Conservation (phyloP, 2,888 invertebrate species). For the Lamproptera curius region DNA sequence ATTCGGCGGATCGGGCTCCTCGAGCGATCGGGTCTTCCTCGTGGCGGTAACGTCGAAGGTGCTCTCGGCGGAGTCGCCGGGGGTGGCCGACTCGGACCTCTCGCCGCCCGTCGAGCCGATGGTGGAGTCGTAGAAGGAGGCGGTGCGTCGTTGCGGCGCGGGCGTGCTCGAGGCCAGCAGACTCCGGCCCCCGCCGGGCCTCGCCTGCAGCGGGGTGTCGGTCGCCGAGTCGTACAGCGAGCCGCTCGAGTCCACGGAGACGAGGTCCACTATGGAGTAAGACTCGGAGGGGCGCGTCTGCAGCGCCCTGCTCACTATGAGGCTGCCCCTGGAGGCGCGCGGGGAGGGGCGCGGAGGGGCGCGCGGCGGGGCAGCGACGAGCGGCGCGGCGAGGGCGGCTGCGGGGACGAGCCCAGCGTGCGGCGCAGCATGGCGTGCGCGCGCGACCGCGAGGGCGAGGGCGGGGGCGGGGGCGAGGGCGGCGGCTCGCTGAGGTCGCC, state of each 20-base stretch:
- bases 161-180: conserved; percentile 52
- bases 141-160: not conserved
- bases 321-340: conserved; percentile 19
- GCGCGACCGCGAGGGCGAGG: conserved; percentile 40
- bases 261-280: conserved; percentile 62
- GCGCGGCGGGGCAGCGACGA: not conserved
- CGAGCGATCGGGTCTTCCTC: conserved; percentile 39
- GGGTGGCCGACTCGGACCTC: conserved; percentile 40
- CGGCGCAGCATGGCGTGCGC: not conserved
- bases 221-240: conserved; percentile 50
- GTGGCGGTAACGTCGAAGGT: conserved; percentile 35
- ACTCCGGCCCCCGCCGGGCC: conserved; percentile 37
- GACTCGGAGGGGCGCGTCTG: conserved; percentile 37
- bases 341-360: not conserved
- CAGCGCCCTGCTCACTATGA: conserved; percentile 41
- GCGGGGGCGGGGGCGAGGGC: conserved; percentile 20
- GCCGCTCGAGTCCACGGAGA: conserved; percentile 49
- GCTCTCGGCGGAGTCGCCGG: conserved; percentile 36
- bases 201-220: conserved; percentile 36
- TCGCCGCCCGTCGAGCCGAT: conserved; percentile 21
- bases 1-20: not conserved
- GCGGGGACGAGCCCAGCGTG: not conserved
- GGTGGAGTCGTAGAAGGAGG: conserved; percentile 2
- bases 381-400: conserved; percentile 1
- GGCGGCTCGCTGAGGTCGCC: conserved; percentile 30